A percentile compares a stretch with the other conserved stretches of the same genome.
These are phyloP conservation scores for Mus pahari DNA, from an alignment of 2,113 vertebrate species.

Conservation along the genomic window DNA sequence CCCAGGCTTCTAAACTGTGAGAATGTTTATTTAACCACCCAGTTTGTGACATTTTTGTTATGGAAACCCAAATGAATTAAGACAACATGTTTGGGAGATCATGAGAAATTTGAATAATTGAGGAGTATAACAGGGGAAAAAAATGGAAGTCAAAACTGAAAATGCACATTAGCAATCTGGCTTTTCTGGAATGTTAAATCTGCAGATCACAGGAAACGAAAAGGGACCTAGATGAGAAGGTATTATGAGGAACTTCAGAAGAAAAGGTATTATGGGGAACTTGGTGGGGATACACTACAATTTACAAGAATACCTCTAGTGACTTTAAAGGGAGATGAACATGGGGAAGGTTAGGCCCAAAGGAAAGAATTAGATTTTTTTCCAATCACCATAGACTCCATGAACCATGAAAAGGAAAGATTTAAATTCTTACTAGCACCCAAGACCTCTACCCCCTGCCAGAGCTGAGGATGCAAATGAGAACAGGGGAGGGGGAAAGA, in stretches of 20 bases:
- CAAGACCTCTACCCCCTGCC: not conserved
- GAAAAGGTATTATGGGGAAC: not conserved
- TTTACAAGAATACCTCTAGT: not conserved
- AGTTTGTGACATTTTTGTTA: not conserved
- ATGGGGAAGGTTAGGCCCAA: not conserved
- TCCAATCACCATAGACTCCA: not conserved
- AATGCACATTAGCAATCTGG: not conserved
- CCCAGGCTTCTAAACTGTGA: not conserved
- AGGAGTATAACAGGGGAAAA: not conserved
- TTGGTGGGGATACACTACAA: not conserved
- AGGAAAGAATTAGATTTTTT: not conserved
- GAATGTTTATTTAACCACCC: not conserved
- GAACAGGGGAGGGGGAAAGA: not conserved
- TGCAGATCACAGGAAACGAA: not conserved
- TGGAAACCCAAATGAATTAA: not conserved
- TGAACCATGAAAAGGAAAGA: not conserved
- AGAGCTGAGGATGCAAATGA: not conserved
- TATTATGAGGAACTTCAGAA: too few relatives aligned
- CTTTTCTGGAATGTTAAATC: not conserved
- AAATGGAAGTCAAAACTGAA: conserved; percentile 36
- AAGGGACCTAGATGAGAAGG: not conserved
- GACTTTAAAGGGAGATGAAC: not conserved
- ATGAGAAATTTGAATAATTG: not conserved
- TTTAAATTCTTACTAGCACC: not conserved
- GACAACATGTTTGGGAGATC: not conserved